A percentile compares a stretch with the other conserved stretches of the same genome.
These are phyloP conservation scores for Smittia sp. DNA, from an alignment of 2,888 invertebrate species.

Conservation along the genomic window DNA sequence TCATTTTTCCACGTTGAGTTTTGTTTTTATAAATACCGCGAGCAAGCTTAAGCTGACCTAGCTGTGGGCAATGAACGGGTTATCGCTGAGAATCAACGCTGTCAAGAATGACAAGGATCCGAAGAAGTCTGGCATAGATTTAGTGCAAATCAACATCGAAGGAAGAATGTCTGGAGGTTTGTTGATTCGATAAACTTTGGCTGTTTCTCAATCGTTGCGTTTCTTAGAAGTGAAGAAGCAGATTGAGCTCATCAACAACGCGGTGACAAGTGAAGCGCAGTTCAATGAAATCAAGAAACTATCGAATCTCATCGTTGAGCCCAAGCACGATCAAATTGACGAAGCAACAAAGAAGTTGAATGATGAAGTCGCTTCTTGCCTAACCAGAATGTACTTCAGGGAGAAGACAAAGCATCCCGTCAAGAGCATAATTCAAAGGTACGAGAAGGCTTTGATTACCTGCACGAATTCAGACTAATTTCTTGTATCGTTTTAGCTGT, in stretches of 20 bases:
- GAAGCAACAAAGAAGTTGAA: no score
- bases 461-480: background rate
- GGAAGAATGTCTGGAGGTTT: background rate
- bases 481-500: background rate
- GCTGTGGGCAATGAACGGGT: background rate
- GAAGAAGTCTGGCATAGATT: background rate
- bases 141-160: background rate
- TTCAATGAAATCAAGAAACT: slow-evolving; percentile 1
- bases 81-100: background rate
- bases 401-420: slow-evolving; percentile 19
- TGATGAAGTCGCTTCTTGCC: background rate
- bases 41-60: background rate
- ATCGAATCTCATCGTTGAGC: background rate
- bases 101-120: background rate
- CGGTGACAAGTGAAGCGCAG: background rate
- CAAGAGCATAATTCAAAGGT: slow-evolving; percentile 27
- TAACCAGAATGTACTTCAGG: background rate
- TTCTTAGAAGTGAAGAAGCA: background rate
- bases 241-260: background rate
- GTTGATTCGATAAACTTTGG: background rate
- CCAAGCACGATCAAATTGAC: background rate
- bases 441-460: background rate
- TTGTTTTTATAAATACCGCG: background rate
- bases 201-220: background rate
- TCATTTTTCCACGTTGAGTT: background rate